Conservation (phyloP, 2,797 vertebrate genomes). For the Hephaestus fuliginosus region DNA sequence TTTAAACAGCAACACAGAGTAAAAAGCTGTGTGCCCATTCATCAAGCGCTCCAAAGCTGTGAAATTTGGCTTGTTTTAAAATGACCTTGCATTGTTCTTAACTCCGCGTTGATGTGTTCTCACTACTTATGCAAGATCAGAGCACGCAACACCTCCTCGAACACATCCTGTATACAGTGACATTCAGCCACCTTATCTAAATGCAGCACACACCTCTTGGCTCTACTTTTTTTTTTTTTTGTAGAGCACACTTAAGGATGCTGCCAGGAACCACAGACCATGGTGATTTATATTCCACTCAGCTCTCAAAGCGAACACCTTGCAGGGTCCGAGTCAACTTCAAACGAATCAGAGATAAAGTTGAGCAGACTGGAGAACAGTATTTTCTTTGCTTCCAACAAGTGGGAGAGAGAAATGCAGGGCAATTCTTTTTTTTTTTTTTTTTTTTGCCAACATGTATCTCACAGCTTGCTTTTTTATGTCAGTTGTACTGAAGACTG, state of each 20-base stretch:
- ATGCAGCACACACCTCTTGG: constrained; percentile 63
- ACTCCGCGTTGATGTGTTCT: constrained; percentile 5
- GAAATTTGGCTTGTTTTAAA: constrained; percentile 30
- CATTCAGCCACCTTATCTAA: constrained; percentile 68
- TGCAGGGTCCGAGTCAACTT: constrained; percentile 65
- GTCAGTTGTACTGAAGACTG: constrained; percentile 15
- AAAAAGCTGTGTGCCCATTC: constrained; percentile 2
- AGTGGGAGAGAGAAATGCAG: constrained; percentile 43
- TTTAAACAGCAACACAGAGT: neutral
- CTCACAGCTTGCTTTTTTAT: constrained; percentile 21
- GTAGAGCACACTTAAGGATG: constrained; percentile 70
- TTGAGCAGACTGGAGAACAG: constrained; percentile 57
- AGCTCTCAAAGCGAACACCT: constrained; percentile 65
- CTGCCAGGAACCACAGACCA: constrained; percentile 66
- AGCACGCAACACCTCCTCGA: constrained; percentile 6
- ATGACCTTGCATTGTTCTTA: constrained; percentile 52
- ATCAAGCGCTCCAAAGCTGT: neutral
- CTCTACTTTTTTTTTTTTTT: constrained; percentile 56
- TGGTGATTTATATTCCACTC: constrained; percentile 78
- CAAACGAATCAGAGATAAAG: constrained; percentile 66
- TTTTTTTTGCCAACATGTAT: neutral
- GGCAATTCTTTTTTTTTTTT: neutral
- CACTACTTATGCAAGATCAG: constrained; percentile 35
- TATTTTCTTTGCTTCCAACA: constrained; percentile 57
- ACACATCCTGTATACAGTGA: constrained; percentile 54